Conservation (phyloP, 2,888 invertebrate species). For the Heliconius ethilla region DNA sequence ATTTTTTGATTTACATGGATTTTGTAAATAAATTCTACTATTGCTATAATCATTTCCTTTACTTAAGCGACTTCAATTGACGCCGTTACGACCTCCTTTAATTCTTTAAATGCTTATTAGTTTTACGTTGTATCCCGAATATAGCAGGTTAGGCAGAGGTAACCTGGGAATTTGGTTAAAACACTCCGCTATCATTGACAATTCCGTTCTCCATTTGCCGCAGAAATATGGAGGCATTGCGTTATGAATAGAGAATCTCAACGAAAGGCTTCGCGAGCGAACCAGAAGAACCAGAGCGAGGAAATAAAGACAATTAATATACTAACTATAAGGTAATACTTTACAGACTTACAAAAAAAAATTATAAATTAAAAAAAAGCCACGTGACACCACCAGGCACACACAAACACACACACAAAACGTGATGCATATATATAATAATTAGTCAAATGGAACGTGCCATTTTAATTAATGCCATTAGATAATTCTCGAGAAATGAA, state of each 20-base stretch:
- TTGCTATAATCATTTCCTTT: not conserved
- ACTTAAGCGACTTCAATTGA: not conserved
- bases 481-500: slow-evolving; percentile 42
- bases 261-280: too few relatives aligned
- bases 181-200: too few relatives aligned
- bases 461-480: slow-evolving; percentile 41
- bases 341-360: not conserved
- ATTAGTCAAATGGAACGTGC: slow-evolving; percentile 45
- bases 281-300: too few relatives aligned
- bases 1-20: not conserved
- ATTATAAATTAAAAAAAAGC: slow-evolving; percentile 4
- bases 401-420: slow-evolving; percentile 15
- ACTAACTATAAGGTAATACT: too few relatives aligned
- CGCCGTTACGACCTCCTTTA: not conserved
- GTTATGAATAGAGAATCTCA: too few relatives aligned
- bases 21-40: not conserved
- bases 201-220: too few relatives aligned
- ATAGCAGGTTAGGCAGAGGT: too few relatives aligned
- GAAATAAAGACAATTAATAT: too few relatives aligned
- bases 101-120: not conserved
- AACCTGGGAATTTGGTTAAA: too few relatives aligned
- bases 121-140: too few relatives aligned
- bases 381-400: slow-evolving; percentile 21
- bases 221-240: too few relatives aligned
- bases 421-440: slow-evolving; percentile 35